These are phyloP conservation scores for Oriolus oriolus DNA, from an alignment of 2,113 vertebrate species.

Conservation along the genomic window DNA sequence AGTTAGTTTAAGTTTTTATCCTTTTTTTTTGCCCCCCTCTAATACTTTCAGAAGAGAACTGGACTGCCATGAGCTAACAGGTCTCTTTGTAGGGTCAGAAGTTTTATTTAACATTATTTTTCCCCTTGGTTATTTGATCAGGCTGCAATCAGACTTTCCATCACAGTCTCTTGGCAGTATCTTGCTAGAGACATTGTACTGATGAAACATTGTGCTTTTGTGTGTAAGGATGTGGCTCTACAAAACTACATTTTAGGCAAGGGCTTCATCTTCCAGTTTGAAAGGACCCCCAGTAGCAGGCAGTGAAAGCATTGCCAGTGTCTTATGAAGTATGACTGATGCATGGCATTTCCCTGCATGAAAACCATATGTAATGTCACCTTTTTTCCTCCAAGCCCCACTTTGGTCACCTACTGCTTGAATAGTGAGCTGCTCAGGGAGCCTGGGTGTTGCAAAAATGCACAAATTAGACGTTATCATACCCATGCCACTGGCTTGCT, in stretches of 20 bases:
- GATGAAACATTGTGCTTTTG: accelerated
- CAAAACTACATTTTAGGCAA: background rate
- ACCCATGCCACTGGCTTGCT: background rate
- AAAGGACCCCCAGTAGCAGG: background rate
- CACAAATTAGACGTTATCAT: background rate
- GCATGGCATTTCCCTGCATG: background rate
- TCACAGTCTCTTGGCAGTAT: background rate
- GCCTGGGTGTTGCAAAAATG: background rate
- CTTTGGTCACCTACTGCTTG: background rate
- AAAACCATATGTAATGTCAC: accelerated
- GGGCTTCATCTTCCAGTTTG: background rate
- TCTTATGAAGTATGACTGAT: background rate
- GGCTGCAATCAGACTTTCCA: background rate
- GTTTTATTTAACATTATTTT: background rate
- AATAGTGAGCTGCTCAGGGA: background rate
- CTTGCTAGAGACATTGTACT: background rate
- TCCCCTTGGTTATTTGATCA: background rate
- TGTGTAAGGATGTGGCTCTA: background rate
- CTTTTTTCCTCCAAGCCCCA: background rate
- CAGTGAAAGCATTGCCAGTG: background rate
- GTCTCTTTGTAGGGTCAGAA: background rate
- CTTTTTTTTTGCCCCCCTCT: background rate
- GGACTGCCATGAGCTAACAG: background rate
- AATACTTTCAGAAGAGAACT: background rate
- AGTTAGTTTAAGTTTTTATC: background rate